These are phyloP conservation scores for Cettia cetti DNA, from an alignment of 2,113 vertebrate genomes.

Conservation along the genomic window DNA sequence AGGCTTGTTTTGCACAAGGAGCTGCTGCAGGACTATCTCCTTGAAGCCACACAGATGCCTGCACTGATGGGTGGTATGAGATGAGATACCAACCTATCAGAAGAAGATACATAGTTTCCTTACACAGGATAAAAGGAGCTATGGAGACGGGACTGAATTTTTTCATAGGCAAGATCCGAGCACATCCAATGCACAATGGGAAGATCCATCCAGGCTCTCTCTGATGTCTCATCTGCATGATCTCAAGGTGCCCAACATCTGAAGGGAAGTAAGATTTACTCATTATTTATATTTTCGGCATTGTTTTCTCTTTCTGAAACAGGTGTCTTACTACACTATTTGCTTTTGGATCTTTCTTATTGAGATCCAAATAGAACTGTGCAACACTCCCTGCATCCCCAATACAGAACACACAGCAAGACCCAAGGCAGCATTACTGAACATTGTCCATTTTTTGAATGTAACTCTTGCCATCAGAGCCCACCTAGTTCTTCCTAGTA, in stretches of 20 bases:
- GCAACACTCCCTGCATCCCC: background rate
- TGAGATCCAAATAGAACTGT: background rate
- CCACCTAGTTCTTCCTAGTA: background rate
- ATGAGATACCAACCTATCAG: background rate
- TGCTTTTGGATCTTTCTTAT: background rate
- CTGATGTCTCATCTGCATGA: background rate
- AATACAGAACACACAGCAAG: background rate
- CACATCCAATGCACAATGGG: rapidly evolving
- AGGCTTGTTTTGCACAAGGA: background rate
- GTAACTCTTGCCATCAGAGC: background rate
- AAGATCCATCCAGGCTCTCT: background rate
- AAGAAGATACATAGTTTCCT: background rate
- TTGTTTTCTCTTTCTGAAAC: background rate
- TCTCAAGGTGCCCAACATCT: background rate
- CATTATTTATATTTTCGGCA: background rate
- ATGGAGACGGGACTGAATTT: background rate
- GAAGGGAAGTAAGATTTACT: background rate
- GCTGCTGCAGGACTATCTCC: background rate
- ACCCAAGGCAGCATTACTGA: background rate
- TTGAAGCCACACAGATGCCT: background rate
- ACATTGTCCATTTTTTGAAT: background rate
- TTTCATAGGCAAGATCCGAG: background rate
- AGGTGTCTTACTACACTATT: background rate
- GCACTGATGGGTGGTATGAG: background rate
- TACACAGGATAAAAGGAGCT: background rate